phyloP scores from a whole-genome alignment of 2,888 invertebrate species.

The Caenorhabditis sp. region DNA sequence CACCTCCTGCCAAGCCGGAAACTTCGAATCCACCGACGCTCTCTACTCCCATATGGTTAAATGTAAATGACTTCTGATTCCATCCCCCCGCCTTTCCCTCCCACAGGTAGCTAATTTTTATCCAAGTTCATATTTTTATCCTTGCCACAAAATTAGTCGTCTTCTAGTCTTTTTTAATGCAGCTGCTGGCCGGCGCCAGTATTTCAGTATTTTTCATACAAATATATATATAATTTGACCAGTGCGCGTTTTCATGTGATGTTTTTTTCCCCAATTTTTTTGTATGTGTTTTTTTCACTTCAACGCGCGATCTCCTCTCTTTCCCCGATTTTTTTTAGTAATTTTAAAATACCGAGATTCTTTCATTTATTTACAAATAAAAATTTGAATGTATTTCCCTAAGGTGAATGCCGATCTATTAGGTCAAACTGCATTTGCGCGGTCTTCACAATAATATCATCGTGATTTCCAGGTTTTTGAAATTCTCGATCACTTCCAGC shows the following conservation, averaged over 20 bases:
- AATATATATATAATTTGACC: neutral
- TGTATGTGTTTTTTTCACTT: too few relatives aligned
- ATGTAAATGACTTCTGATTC: conserved; percentile 10
- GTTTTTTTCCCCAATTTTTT: too few relatives aligned
- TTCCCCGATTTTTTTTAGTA: neutral
- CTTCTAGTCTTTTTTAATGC: neutral
- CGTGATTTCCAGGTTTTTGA: conserved; percentile 64
- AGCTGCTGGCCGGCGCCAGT: neutral
- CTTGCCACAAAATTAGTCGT: neutral
- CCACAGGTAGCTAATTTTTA: too few relatives aligned
- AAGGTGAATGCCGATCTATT: conserved; percentile 44
- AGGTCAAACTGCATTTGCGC: conserved; percentile 59
- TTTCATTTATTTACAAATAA: neutral
- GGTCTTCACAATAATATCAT: conserved; percentile 60
- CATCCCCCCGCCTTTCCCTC: too few relatives aligned
- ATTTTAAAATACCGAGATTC: neutral
- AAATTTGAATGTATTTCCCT: neutral
- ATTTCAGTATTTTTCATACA: neutral
- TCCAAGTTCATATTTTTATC: neutral
- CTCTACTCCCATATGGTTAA: conserved; percentile 30
- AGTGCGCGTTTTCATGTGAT: too few relatives aligned
- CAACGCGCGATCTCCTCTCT: neutral
- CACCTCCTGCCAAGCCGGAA: conserved; percentile 24
- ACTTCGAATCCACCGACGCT: conserved; percentile 20
- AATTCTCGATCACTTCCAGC: conserved; percentile 54